Percentiles rank a stretch among this genome's conserved stretches.
Conservation (phyloP, 1,140 invertebrate genomes). For the Phenacoccus solenopsis region DNA sequence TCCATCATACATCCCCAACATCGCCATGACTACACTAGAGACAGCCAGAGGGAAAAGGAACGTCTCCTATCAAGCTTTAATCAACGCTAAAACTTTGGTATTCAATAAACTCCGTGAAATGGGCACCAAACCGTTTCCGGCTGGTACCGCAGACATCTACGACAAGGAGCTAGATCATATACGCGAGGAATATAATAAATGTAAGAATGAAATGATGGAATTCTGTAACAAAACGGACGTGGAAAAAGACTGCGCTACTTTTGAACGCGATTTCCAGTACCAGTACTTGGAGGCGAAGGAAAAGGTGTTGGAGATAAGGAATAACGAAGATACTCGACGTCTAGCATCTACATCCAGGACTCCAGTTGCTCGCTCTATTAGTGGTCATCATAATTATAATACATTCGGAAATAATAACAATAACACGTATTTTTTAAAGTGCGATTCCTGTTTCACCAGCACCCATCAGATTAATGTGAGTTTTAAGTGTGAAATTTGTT, state of each 20-base stretch:
- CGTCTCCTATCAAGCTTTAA: neutral
- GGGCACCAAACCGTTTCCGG: neutral
- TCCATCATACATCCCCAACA: no score
- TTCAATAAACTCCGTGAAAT: neutral
- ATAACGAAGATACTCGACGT: neutral
- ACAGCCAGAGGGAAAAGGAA: neutral
- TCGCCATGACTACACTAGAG: no score
- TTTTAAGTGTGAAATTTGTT: neutral
- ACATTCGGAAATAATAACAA: no score
- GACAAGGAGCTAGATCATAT: neutral
- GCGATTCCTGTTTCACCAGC: neutral
- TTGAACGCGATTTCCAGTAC: neutral
- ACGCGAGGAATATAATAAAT: neutral
- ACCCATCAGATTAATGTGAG: neutral
- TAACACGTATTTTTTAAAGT: neutral
- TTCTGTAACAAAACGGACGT: neutral
- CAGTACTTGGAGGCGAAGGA: neutral
- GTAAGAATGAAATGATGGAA: neutral
- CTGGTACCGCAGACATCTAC: neutral
- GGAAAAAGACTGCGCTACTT: neutral
- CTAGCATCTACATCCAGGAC: no score
- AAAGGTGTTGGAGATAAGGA: neutral
- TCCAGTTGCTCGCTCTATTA: no score
- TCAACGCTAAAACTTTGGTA: neutral
- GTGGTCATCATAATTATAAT: no score